Base-by-base conservation (phyloP, 2,888 invertebrate species). In the Hofmannophila pseudospretella region DNA sequence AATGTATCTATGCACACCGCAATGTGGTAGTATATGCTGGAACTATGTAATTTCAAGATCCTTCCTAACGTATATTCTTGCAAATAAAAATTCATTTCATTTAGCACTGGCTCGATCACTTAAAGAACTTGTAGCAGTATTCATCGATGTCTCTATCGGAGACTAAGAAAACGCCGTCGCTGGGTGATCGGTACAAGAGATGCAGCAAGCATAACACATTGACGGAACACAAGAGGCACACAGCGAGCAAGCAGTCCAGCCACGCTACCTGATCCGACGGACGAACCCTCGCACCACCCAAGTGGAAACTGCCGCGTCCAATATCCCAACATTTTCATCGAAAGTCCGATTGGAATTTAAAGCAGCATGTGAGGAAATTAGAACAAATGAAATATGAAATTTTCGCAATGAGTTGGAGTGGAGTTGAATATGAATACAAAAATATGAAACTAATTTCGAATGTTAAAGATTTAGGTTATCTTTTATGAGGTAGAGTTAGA, bases 261-360 rank as follows among this genome's bases (percentile, higher is more conserved):
- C 91, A 92, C 90, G 91, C 91, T 93, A 93, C 93, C 93, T 93
- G 92, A 89, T 92, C 91, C 85, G 92, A 91, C 89, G 82, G 77
- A 78, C 90, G 87, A 85, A 77, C 82, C 88, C 90, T 85, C 67
- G 68, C 60, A 51, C 67, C 68, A 47, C 85, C 85, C 78, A 88
- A 75, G 71, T 87, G 88, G 75, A 82, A 87, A 79, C 88, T 88
- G 87, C 76, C 72, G 58, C 60, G 54, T 51, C 60, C 64, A 56
- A 64, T 9, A 62, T 65, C 66, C 70, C 71, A 67, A 63, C 39
- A 54, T 47, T 51, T 51, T 57, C 58, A 50, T 57, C 53, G 58
- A 63, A 62, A 58, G 69, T 75, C 73, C 77, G 59, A 75, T 64
- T 52, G 54, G 56, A 73, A 70, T 70, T 69, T 55, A 77, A 80